Evolutionary conservation across 2,113 vertebrate genomes (phyloP), one percentile per base, ranked within the genome.

Genomic region (Spizaetus ornatus): DNA sequence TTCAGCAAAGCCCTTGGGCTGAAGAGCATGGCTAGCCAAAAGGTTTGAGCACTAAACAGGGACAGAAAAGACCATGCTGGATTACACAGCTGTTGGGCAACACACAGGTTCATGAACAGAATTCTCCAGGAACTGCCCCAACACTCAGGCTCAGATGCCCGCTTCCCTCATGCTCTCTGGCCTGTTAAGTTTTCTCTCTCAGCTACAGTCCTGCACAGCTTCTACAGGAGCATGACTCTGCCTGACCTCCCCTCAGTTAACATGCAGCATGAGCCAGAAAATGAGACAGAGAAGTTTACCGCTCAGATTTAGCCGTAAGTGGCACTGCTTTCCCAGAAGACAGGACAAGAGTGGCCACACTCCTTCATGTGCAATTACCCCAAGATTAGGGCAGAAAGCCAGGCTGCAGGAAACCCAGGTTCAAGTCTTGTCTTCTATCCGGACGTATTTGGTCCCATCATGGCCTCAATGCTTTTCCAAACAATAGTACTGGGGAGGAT

Each of bases 261-360:
- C 15, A 11, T 11, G 40, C 40, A 56, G 42, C 7, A 1, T 16
- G 45, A 78, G 42, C 50, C 63, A 77, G 38, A 40, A 79, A 52
- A 62, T 0, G 1, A 52, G 26, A 43, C 7, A 26, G 31, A 38
- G 36, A 52, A 29, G 32, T 43, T 53, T 21, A 47, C 8, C 23
- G 22, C 38, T 62, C 3, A 3, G 58, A 43, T 72, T 82, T 67
- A 82, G 43, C 88, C 76, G 53, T 22, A 86, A 70, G 70, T 18
- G 20, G 11, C 50, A 58, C 47, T 16, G 10, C 23, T 83, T 55
- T 66, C 40, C 34, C 36, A 62, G 48, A 69, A 83, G 11, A 43
- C 22, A 48, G 63, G 20, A 40, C 7, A 69, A 50, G 48, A 72
- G 11, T 4, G 21, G 58, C 34, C 53, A 73, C 0, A 0, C 3